Evolutionary conservation across 2,797 vertebrate species (phyloP).

Genomic region (Enteromius unitaeniatus): DNA sequence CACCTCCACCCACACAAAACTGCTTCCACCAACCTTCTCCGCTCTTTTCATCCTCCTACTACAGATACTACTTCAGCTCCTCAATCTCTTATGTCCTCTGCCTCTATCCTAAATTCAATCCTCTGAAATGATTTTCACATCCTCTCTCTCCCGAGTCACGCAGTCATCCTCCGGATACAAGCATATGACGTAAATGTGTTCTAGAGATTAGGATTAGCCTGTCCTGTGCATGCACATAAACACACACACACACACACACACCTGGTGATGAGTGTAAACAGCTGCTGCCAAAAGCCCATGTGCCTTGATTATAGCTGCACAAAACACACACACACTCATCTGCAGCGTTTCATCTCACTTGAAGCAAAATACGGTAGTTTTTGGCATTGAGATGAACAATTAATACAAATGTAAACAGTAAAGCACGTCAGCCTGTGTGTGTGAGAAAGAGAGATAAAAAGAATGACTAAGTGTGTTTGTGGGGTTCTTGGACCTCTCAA

Average conservation of each 20-base stretch:
- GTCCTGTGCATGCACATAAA: constrained; percentile 21
- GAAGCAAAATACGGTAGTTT: background rate
- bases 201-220: constrained; percentile 47
- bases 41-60: background rate
- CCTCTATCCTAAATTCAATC: background rate
- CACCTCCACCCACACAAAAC: constrained; percentile 6
- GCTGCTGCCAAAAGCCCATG: constrained; percentile 16
- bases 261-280: constrained; percentile 21
- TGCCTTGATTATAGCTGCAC: background rate
- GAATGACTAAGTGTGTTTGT: constrained; percentile 20
- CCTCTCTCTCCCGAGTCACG: background rate
- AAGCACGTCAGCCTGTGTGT: background rate
- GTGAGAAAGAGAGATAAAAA: constrained; percentile 35
- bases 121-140: background rate
- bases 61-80: background rate
- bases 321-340: constrained; percentile 6
- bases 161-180: background rate
- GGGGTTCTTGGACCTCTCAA: constrained; percentile 4
- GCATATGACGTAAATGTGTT: constrained; percentile 45
- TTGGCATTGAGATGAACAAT: background rate
- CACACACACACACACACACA: constrained; percentile 27
- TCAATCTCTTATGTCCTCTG: background rate
- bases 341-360: background rate
- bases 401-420: constrained; percentile 29
- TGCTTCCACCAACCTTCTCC: too few species aligned